These are phyloP conservation scores for Spodoptera picta DNA, from an alignment of 2,888 invertebrate genomes.

Conservation along the genomic window DNA sequence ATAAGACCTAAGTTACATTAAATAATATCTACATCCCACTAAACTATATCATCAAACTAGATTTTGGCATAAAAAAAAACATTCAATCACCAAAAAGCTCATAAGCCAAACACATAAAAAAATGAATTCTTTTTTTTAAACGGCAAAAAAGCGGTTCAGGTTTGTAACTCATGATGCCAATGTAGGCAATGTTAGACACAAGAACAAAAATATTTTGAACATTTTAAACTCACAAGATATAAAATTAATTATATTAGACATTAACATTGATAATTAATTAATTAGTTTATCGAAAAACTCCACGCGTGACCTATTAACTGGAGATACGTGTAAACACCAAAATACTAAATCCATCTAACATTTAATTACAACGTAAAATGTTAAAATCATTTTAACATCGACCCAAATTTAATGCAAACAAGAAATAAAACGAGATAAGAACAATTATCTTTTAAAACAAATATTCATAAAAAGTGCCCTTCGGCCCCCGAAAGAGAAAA, in stretches of 20 bases:
- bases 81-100: too few species aligned
- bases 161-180: too few species aligned
- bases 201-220: too few species aligned
- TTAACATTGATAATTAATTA: constrained; percentile 12
- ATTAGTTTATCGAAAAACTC: constrained; percentile 42
- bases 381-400: constrained; percentile 70
- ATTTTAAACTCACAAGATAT: constrained; percentile 3
- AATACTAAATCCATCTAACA: constrained; percentile 34
- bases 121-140: too few species aligned
- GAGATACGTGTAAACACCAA: constrained; percentile 44
- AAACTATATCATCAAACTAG: too few species aligned
- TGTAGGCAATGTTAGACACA: too few species aligned
- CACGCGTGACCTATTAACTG: constrained; percentile 49
- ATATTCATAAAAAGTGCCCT: constrained; percentile 85
- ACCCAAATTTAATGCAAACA: constrained; percentile 77
- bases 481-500: constrained; percentile 85
- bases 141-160: too few species aligned
- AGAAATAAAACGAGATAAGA: constrained; percentile 65
- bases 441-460: constrained; percentile 67
- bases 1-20: too few species aligned
- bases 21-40: too few species aligned
- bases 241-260: constrained; percentile 1
- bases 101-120: too few species aligned
- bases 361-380: constrained; percentile 33
- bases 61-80: too few species aligned